These are phyloP conservation scores for Centropristis striata DNA, from an alignment of 2,113 vertebrate genomes.

Conservation along the genomic window DNA sequence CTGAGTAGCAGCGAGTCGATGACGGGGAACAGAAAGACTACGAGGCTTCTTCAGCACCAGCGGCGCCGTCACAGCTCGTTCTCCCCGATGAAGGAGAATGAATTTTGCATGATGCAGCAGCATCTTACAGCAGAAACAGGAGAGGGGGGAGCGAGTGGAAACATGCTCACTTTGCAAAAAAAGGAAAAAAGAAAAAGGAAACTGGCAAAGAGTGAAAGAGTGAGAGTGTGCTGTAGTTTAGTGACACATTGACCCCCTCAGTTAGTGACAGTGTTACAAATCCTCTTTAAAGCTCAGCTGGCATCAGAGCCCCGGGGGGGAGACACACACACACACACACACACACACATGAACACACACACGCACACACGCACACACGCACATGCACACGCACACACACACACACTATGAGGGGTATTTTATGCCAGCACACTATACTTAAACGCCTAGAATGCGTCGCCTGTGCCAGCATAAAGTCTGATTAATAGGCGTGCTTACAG, in stretches of 20 bases:
- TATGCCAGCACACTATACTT: no score
- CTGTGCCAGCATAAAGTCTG: no score
- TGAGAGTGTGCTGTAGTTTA: conserved; percentile 43
- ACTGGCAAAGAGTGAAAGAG: conserved; percentile 33
- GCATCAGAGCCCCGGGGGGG: conserved; percentile 35
- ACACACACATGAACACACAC: conserved; percentile 16
- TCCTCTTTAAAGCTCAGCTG: conserved; percentile 50
- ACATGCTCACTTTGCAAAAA: conserved; percentile 49
- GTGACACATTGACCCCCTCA: conserved; percentile 62
- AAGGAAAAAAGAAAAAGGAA: not conserved
- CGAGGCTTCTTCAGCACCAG: conserved; percentile 25
- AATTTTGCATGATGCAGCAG: conserved; percentile 73
- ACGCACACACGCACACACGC: conserved; percentile 17
- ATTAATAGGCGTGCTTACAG: no score
- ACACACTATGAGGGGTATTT: not conserved
- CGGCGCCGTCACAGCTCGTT: conserved; percentile 52
- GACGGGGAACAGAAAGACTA: conserved; percentile 19
- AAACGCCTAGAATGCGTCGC: no score
- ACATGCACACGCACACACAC: not conserved
- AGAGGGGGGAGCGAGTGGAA: conserved; percentile 19
- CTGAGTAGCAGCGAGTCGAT: conserved; percentile 5
- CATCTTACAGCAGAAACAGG: conserved; percentile 40
- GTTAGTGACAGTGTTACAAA: conserved; percentile 69
- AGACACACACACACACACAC: conserved; percentile 12
- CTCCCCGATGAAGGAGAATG: conserved; percentile 51